Percentiles rank a stretch among this genome's conserved stretches.
phyloP scores from a whole-genome alignment of 2,888 invertebrate genomes.

The Cryptus armator region DNA sequence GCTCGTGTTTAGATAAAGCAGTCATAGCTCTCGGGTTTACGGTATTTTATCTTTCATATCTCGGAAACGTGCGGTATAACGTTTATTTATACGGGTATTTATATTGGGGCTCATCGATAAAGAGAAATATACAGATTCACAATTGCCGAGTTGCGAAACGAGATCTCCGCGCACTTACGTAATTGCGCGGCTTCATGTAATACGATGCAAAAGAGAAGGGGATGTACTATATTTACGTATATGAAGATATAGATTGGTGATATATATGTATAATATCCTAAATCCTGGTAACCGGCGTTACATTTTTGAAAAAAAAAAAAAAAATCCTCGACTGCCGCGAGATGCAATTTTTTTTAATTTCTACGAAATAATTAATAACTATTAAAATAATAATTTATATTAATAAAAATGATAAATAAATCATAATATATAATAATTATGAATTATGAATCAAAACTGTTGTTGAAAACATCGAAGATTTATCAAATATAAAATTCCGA shows the following conservation, averaged over 20 bases:
- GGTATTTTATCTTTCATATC: not conserved
- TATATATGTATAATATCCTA: constrained; percentile 27
- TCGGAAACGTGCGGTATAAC: not conserved
- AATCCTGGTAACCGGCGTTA: constrained; percentile 44
- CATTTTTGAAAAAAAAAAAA: no score
- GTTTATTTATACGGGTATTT: constrained; percentile 15
- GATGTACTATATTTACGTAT: not conserved
- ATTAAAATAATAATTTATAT: no score
- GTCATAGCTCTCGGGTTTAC: constrained; percentile 13
- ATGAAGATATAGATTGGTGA: not conserved
- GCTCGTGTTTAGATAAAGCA: constrained; percentile 22
- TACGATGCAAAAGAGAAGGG: constrained; percentile 28
- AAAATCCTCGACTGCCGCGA: no score
- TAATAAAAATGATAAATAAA: no score
- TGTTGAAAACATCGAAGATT: no score
- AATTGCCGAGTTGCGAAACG: constrained; percentile 45
- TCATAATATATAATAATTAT: no score
- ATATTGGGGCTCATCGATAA: constrained; percentile 33
- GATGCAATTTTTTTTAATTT: no score
- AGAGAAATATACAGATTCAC: constrained; percentile 43
- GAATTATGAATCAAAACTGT: no score
- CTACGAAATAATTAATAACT: no score
- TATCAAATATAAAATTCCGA: no score
- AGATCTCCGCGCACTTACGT: constrained; percentile 56
- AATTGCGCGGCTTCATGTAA: constrained; percentile 49